Evolutionary conservation across 2,113 vertebrate species (phyloP).

Genomic region (Nettapus auritus): DNA sequence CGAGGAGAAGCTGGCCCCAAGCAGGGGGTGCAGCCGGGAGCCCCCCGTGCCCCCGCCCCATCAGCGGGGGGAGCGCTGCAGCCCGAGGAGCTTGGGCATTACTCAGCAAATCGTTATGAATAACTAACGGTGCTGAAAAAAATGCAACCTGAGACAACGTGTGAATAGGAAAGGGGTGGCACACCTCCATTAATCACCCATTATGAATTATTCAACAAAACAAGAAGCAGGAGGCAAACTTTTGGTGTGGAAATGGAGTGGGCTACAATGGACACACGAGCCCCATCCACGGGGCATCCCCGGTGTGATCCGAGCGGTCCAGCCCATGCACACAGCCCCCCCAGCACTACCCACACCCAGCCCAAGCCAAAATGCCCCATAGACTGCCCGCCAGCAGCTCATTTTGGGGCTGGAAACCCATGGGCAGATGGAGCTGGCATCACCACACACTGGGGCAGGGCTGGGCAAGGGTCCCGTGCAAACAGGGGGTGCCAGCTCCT

Average conservation of each 20-base stretch:
- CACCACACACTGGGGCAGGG: too few relatives aligned
- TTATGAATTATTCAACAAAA: background rate
- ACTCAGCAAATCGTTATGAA: background rate
- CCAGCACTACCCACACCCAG: background rate
- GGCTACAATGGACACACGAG: accelerated
- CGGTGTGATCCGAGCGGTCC: accelerated
- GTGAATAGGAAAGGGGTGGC: background rate
- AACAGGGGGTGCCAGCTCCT: accelerated
- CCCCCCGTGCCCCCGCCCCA: background rate
- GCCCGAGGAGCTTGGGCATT: background rate
- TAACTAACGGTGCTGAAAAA: background rate
- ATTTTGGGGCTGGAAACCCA: background rate
- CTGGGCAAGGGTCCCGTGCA: too few relatives aligned
- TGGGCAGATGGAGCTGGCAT: background rate
- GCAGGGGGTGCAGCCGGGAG: too few relatives aligned
- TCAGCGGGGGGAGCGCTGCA: accelerated
- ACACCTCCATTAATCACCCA: background rate
- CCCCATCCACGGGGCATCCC: background rate
- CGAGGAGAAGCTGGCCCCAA: background rate
- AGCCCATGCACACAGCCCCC: accelerated
- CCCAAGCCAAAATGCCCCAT: accelerated
- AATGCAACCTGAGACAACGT: background rate
- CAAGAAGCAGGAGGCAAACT: background rate
- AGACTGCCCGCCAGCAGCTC: background rate
- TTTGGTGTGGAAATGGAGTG: too few relatives aligned